A percentile compares a stretch with the other conserved stretches of the same genome.
These are phyloP conservation scores for Chelonia mydas DNA, from an alignment of 2,797 vertebrate species.

Conservation along the genomic window DNA sequence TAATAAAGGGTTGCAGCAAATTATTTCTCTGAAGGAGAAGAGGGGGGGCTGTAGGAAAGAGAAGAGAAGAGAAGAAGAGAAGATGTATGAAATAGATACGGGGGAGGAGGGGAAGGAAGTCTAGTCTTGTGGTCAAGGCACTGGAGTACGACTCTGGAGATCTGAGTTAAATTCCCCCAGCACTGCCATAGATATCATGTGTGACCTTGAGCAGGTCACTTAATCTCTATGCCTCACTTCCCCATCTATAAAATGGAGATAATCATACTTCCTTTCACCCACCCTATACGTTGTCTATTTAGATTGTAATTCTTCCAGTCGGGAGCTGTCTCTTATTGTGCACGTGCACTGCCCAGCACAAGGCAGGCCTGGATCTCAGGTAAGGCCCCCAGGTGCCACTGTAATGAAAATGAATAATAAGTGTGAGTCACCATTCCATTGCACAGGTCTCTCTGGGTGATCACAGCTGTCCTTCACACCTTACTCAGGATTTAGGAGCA, in stretches of 20 bases:
- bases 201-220: too few species aligned
- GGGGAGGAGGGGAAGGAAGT: too few species aligned
- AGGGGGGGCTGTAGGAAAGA: background rate
- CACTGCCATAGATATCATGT: background rate
- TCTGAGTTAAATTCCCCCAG: background rate
- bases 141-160: background rate
- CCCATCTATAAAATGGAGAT: too few species aligned
- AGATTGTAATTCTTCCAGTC: background rate
- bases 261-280: background rate
- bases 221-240: too few species aligned
- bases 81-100: background rate
- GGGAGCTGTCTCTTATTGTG: background rate
- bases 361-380: background rate
- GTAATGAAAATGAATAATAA: background rate
- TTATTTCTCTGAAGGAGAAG: background rate
- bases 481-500: background rate
- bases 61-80: background rate
- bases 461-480: background rate
- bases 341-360: background rate
- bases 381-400: background rate
- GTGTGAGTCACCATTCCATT: background rate
- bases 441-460: background rate
- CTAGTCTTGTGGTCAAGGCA: background rate
- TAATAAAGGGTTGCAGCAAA: background rate
- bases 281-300: background rate